These are phyloP conservation scores for Bubo blakistoni DNA, from an alignment of 2,113 vertebrate species.

Conservation along the genomic window DNA sequence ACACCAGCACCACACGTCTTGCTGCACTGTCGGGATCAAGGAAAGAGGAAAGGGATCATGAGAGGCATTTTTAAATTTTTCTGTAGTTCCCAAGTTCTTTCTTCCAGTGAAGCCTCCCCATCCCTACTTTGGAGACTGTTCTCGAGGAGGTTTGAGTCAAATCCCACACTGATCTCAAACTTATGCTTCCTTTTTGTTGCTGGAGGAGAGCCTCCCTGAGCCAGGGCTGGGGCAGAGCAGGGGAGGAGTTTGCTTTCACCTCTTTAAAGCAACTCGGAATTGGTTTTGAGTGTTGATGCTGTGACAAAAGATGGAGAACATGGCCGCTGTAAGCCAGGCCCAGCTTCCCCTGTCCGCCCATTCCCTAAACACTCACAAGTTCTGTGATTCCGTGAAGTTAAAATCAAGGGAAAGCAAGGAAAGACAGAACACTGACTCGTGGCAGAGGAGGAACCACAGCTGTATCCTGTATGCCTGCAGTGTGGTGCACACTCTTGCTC, in stretches of 20 bases:
- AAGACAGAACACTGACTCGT: neutral
- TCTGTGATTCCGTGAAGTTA: neutral
- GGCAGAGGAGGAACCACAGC: neutral
- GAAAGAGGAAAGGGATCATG: neutral
- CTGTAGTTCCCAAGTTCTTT: neutral
- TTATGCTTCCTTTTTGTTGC: neutral
- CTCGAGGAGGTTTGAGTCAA: neutral
- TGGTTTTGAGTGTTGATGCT: neutral
- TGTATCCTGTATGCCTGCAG: neutral
- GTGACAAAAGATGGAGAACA: neutral
- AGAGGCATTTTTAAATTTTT: neutral
- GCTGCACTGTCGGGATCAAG: conserved; percentile 74
- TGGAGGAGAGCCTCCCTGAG: neutral
- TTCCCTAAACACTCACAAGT: neutral
- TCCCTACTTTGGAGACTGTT: neutral
- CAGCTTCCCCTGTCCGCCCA: neutral
- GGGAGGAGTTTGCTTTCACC: neutral
- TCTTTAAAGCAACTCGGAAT: neutral
- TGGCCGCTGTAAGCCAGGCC: neutral
- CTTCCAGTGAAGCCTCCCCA: neutral
- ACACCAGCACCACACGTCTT: conserved; percentile 83
- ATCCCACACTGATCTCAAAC: neutral
- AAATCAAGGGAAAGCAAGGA: neutral
- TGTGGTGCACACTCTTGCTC: neutral
- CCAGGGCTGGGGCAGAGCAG: neutral